phyloP scores from a whole-genome alignment of 2,113 vertebrate genomes.

The Platysteira castanea region DNA sequence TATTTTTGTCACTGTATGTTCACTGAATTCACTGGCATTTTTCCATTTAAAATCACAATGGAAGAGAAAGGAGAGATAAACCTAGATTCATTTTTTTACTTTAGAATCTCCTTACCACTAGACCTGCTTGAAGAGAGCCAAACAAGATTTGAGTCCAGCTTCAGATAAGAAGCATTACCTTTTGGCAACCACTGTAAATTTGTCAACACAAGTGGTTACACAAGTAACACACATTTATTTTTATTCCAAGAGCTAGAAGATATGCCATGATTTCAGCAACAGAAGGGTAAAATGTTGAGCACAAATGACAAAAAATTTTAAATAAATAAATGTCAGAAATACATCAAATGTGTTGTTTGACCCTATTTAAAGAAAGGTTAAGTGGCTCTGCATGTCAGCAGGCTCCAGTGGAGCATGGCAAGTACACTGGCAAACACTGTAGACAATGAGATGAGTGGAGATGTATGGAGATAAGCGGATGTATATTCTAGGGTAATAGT shows the following conservation, averaged over 20 bases:
- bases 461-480: not conserved
- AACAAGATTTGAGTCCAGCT: not conserved
- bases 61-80: not conserved
- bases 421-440: not conserved
- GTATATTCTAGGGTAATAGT: not conserved
- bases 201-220: not conserved
- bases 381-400: not conserved
- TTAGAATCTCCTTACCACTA: not conserved
- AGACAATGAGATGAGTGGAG: not conserved
- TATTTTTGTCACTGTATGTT: not conserved
- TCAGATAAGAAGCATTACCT: not conserved
- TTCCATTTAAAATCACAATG: not conserved
- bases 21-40: not conserved
- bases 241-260: not conserved
- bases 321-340: not conserved
- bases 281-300: not conserved
- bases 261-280: not conserved
- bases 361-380: not conserved
- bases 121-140: not conserved
- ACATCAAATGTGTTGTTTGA: not conserved
- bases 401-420: not conserved
- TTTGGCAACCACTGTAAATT: not conserved
- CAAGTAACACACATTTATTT: not conserved
- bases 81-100: not conserved
- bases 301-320: not conserved